Percentiles rank a stretch among this genome's conserved stretches.
phyloP scores from a whole-genome alignment of 2,113 vertebrate genomes.

The Eclectus roratus region DNA sequence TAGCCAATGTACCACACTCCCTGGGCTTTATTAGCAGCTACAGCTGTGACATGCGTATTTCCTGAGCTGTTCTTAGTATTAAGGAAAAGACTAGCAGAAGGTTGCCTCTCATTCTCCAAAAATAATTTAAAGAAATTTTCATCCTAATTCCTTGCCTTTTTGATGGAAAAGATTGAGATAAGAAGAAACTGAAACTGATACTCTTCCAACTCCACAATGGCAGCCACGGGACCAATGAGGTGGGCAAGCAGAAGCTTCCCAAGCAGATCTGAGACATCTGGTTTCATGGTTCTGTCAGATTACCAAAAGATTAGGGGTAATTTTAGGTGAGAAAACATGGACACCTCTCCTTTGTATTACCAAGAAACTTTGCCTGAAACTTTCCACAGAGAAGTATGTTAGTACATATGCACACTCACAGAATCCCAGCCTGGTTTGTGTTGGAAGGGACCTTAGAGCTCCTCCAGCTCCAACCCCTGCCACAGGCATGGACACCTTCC shows the following conservation, averaged over 20 bases:
- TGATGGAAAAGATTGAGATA: background rate
- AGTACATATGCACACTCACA: background rate
- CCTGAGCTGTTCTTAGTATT: background rate
- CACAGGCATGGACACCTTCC: background rate
- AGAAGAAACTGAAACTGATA: background rate
- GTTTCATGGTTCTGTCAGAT: background rate
- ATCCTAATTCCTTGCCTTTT: background rate
- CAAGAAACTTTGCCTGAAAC: background rate
- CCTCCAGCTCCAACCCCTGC: background rate
- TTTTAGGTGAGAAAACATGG: background rate
- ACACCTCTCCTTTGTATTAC: background rate
- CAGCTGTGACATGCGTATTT: rapidly evolving
- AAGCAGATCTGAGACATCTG: background rate
- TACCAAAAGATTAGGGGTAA: too few species aligned
- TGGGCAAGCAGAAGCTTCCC: background rate
- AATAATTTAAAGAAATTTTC: background rate
- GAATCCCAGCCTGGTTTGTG: background rate
- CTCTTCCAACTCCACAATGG: background rate
- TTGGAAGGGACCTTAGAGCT: background rate
- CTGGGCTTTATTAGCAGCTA: background rate
- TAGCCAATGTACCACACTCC: background rate
- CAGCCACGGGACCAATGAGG: rapidly evolving
- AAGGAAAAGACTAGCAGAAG: background rate
- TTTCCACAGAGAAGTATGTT: background rate
- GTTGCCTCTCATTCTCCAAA: background rate